Base-by-base conservation (phyloP, 2,113 vertebrate species). In the Bagarius yarrelli region DNA sequence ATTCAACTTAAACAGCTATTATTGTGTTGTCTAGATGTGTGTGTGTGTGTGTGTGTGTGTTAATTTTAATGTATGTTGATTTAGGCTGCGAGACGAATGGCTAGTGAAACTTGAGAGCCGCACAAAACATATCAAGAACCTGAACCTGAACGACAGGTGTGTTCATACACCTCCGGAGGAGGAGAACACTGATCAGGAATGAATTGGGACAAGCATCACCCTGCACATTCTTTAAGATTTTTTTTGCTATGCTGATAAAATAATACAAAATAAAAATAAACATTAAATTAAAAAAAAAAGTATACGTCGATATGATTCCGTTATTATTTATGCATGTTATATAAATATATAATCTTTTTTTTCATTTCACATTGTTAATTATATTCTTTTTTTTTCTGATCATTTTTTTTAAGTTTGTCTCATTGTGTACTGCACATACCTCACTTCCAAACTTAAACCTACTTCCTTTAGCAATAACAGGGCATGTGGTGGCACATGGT, bases 61-160 rank as follows among this genome's bases (percentile, higher is more conserved):
- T 80, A 40, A 13, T 63, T 81, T 18, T 56, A 27, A 5, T 47
- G 23, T 61, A 32, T 81, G 64, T 77, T 57, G n/a, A 60, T 83
- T 5, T 88, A 94, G 93, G 88, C 85, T 94, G 47, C 80, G 93
- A 67, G 85, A 44, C 0, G 92, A 93, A 84, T 94, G 93, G 93
- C 16, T 83, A 1, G 82, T 78, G 11, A 91, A 89, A 32, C 86
- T 94, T 83, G 93, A 94, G 64, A 89, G 30, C 66, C 81, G 90
- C 25, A 93, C 85, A 77, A 93, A 90, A 81, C 88, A 94, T 83
- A 89, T 94, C 86, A 91, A 93, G 88, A 91, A 50, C 8, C 76
- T 91, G 88, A 91, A 44, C 8, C 76, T 91, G 53, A 81, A 86
- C 6, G 87, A 91, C 23, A 87, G 25, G 78, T 82, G 52, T 14